These are phyloP conservation scores for Montipora sp. DNA, from an alignment of 64 coral and sea anemone species.

Conservation along the genomic window DNA sequence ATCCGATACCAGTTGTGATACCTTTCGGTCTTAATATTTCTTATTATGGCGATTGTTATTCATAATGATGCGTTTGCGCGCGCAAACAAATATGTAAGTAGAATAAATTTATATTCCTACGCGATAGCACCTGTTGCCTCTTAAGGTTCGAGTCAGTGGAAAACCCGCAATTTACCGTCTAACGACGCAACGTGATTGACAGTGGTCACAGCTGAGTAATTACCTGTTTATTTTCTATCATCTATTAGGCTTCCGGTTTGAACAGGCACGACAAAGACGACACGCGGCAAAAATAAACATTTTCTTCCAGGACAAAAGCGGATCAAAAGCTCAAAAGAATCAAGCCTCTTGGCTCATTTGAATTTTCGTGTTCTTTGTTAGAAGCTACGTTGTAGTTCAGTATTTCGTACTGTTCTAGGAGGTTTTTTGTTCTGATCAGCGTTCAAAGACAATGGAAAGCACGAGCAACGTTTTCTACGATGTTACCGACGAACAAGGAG, in stretches of 20 bases:
- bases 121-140: constrained; percentile 5
- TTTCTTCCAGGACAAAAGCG: background rate
- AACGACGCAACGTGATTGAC: background rate
- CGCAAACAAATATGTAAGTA: background rate
- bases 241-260: background rate
- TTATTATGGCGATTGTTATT: background rate
- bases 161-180: too few relatives aligned
- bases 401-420: background rate
- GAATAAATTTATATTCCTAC: background rate
- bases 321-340: background rate
- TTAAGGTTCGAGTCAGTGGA: background rate
- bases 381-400: constrained; percentile 14
- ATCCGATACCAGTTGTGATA: background rate
- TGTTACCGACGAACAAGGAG: constrained; percentile 61
- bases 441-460: background rate
- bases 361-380: constrained; percentile 31
- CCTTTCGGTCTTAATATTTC: background rate
- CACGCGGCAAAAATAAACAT: constrained; percentile 2
- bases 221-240: too few relatives aligned
- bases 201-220: background rate
- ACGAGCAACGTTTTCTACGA: constrained; percentile 30
- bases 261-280: background rate
- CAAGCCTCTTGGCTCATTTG: constrained; percentile 7
- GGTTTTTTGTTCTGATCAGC: background rate
- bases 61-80: background rate